phyloP scores from a whole-genome alignment of 2,113 vertebrate species.

The Acinonyx jubatus region DNA sequence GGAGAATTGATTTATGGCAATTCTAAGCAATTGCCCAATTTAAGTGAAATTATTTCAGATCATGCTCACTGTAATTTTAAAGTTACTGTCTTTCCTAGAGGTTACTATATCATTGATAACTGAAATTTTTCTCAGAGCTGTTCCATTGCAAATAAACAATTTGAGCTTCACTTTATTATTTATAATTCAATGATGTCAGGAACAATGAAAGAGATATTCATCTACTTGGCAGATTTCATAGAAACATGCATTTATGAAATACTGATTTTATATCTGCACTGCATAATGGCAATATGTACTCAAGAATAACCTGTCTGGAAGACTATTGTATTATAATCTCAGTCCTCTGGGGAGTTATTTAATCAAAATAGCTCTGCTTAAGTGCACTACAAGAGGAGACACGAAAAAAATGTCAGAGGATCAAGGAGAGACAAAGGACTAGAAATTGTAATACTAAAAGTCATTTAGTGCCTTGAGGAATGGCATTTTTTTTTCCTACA shows the following conservation, averaged over 20 bases:
- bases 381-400: slow-evolving; percentile 75
- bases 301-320: slow-evolving; percentile 79
- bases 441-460: slow-evolving; percentile 58
- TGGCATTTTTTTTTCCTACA: slow-evolving; percentile 42
- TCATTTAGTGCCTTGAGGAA: slow-evolving; percentile 64
- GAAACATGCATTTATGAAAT: slow-evolving; percentile 79
- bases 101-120: slow-evolving; percentile 64
- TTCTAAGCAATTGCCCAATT: slow-evolving; percentile 67
- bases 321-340: slow-evolving; percentile 77
- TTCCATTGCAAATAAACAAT: slow-evolving; percentile 78
- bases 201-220: slow-evolving; percentile 74
- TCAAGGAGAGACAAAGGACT: slow-evolving; percentile 73
- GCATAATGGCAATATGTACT: slow-evolving; percentile 68
- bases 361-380: slow-evolving; percentile 82
- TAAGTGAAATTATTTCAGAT: slow-evolving; percentile 54
- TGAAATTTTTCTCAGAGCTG: slow-evolving; percentile 69
- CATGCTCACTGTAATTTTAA: slow-evolving; percentile 69
- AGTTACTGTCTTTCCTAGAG: slow-evolving; percentile 65
- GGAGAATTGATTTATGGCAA: slow-evolving; percentile 52
- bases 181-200: slow-evolving; percentile 78
- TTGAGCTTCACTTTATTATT: slow-evolving; percentile 78
- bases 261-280: slow-evolving; percentile 71
- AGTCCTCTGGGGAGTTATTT: slow-evolving; percentile 80
- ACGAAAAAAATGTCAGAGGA: slow-evolving; percentile 69
- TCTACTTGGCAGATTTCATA: slow-evolving; percentile 68